A percentile compares a stretch with the other conserved stretches of the same genome.
phyloP scores from a whole-genome alignment of 2,113 vertebrate species.

The Sylvicapra grimmia region DNA sequence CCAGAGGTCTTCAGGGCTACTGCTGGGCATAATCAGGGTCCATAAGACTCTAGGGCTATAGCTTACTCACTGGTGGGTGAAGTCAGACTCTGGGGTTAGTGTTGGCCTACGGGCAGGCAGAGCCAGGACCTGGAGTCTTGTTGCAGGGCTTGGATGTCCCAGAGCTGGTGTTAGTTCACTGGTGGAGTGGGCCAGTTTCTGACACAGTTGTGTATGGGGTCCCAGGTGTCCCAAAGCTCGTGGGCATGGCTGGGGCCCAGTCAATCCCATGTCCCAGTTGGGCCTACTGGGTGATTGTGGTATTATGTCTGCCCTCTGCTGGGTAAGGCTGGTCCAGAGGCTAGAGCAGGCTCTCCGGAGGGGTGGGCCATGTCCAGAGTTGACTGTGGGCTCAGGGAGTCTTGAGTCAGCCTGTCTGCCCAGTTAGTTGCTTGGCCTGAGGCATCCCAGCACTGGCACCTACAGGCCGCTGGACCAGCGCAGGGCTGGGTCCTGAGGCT shows the following conservation, averaged over 20 bases:
- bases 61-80: background rate
- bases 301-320: background rate
- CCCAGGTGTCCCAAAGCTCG: background rate
- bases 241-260: background rate
- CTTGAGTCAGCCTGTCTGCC: background rate
- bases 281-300: background rate
- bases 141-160: background rate
- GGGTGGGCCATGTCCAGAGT: background rate
- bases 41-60: background rate
- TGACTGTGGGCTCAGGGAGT: background rate
- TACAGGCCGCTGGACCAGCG: background rate
- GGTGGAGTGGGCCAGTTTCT: background rate
- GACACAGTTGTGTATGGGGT: background rate
- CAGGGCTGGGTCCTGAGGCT: background rate
- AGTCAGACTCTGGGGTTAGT: background rate
- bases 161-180: background rate
- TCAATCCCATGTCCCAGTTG: background rate
- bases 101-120: background rate
- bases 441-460: background rate
- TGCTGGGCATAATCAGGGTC: background rate
- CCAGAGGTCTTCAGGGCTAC: background rate
- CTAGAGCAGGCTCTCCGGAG: background rate
- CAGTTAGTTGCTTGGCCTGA: background rate
- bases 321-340: background rate
- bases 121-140: background rate